Base-by-base conservation (phyloP, 2,113 vertebrate genomes). In the Telmatochromis sp. region DNA sequence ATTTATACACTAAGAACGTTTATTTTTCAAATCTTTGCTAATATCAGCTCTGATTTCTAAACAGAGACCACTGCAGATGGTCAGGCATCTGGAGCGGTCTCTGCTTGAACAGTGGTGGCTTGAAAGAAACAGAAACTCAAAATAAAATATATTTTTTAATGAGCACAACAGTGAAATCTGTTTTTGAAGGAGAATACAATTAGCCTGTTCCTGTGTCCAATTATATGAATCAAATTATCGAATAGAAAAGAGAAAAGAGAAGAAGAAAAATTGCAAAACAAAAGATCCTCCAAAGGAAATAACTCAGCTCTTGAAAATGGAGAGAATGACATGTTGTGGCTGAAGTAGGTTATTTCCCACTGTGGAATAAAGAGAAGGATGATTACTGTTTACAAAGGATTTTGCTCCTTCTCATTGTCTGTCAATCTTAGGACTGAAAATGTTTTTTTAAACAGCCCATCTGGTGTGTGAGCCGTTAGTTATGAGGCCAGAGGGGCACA, bases 371-470 rank as follows among this genome's bases (percentile, higher is more conserved):
- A 80, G 31, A 83, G n/a, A 47, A 89, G 35, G 63, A 87, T 84
- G 75, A 90, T 90, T 89, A 91, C 42, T 83, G 82, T 86, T 70
- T 31, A 28, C 33, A 73, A n/a, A 78, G 70, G 75, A 87, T 89
- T 88, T 70, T 84, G 82, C 73, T 87, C 81, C 63, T 23, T 83
- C 63, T 68, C 81, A 80, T 23, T 82, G 19, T 68, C 78, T 55
- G 58, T 85, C 86, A 84, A 40, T 90, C 85, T 81, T 84, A 60
- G 49, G 15, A 37, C n/a, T 82, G 82, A 68, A 81, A 83, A 73
- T 10, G n/a, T 80, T 88, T 80, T 49, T 75, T 83, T 87, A 82
- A 88, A 81, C n/a, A 54, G 80, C 63, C 86, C 90, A 91, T 92
- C 86, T 93, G 86, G 54, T 86, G 60, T 47, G 35, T 73, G n/a